A percentile compares a stretch with the other conserved stretches of the same genome.
phyloP scores from a whole-genome alignment of 2,888 invertebrate species.

The Drosophila peninsularis region DNA sequence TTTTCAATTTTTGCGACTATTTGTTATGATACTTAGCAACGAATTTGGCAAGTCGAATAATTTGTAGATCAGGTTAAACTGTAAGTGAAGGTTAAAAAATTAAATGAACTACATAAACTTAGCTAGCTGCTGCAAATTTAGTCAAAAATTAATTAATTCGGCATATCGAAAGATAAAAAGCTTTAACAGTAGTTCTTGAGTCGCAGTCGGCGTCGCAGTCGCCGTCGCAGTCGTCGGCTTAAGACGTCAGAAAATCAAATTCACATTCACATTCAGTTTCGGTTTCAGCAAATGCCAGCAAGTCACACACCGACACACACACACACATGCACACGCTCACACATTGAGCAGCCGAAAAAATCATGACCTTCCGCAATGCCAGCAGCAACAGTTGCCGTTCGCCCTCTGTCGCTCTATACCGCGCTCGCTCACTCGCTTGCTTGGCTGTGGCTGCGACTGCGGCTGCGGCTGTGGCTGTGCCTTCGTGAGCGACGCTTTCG shows the following conservation, averaged over 20 bases:
- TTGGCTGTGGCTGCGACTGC: conserved; percentile 30
- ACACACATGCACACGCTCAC: conserved; percentile 18
- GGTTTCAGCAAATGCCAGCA: conserved; percentile 54
- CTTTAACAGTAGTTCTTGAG: conserved; percentile 25
- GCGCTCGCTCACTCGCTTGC: conserved; percentile 37
- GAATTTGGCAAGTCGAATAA: background rate
- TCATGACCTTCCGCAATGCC: conserved; percentile 84
- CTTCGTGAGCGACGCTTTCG: conserved; percentile 58
- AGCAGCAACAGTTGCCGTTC: conserved; percentile 58
- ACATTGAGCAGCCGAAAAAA: conserved; percentile 67
- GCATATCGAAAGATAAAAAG: conserved; percentile 15
- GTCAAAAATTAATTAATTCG: background rate
- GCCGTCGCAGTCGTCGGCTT: conserved; percentile 7
- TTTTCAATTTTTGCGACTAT: background rate
- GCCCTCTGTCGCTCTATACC: conserved; percentile 38
- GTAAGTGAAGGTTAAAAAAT: background rate
- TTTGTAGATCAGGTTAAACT: conserved; percentile 6
- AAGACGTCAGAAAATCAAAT: conserved; percentile 53
- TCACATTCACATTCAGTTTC: conserved; percentile 48
- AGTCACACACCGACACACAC: conserved; percentile 26
- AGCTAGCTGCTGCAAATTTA: conserved; percentile 2
- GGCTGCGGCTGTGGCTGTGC: conserved; percentile 38
- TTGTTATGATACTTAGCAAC: conserved; percentile 2
- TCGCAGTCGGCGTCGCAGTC: background rate
- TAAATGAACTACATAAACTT: conserved; percentile 4